Evolutionary conservation across 2,888 invertebrate species (phyloP), one percentile per base, ranked within the genome.

Genomic region (Synergus japonicus): DNA sequence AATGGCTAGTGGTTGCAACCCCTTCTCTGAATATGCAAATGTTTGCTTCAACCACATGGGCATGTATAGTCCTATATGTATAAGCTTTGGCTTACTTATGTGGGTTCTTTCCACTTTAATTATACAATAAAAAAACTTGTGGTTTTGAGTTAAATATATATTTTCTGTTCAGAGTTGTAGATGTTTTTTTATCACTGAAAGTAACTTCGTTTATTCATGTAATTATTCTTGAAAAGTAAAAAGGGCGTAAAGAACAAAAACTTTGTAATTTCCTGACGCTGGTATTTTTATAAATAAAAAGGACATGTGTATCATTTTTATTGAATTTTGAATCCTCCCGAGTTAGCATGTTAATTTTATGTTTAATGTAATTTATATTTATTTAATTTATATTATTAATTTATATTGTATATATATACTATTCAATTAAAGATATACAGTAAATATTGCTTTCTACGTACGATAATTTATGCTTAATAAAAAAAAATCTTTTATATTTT

Each of bases 1-100:
- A 78, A 49, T 69, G 76, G 69, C 81, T 78, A 82, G 84, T 84
- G 83, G 85, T 85, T 78, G 65, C 79, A 65, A 79, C 82, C 83
- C 86, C 77, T 76, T 78, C 67, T 78, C 78, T 79, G 79, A 81
- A 83, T 83, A 81, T 81, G 83, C 78, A 82, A 83, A 83, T 82
- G 83, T 83, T 83, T 83, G 80, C 76, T 83, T 80, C 80, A 79
- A 83, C 80, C 76, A 44, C 22, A 60, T 60, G 15, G 15, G 7
- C 15, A n/a, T n/a, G 15, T 49, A 15, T 54, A 54, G 2, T 7
- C n/a, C 1, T 54, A 54, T 8, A 54, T 18, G n/a, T 54, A 54
- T n/a, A 18, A 54, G n/a, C 54, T 54, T 44, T 54, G 18, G 29
- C 76, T 63, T 64, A 76, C 44, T 54, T 43, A 67, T 67, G 67